Percentiles rank a stretch among this genome's conserved stretches.
Evolutionary conservation across 2,797 vertebrate genomes (phyloP).

Genomic region (Scarus forsteni): DNA sequence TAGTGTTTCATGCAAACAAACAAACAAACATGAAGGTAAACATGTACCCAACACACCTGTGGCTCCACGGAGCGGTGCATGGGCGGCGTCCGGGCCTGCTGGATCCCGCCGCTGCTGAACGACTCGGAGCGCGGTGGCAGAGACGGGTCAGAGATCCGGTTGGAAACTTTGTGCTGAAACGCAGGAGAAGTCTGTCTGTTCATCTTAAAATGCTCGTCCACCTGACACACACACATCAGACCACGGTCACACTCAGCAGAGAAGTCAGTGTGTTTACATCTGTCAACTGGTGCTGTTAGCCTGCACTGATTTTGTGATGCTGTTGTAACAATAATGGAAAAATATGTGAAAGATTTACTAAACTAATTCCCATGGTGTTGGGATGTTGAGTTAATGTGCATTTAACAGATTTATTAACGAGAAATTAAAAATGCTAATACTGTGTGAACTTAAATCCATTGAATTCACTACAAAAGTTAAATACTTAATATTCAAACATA

Average conservation of each 20-base stretch:
- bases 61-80: constrained; percentile 94
- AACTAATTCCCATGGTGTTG: no score
- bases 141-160: constrained; percentile 96
- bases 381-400: no score
- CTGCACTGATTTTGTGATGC: no score
- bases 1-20: not conserved
- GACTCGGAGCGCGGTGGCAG: constrained; percentile 97
- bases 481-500: no score
- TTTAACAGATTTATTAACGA: no score
- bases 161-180: constrained; percentile 97
- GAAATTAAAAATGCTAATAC: no score
- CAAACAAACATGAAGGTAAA: not conserved
- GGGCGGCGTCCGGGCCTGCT: constrained; percentile 94
- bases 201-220: constrained; percentile 90
- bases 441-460: no score
- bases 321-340: no score
- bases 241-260: constrained; percentile 30
- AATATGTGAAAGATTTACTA: no score
- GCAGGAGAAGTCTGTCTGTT: constrained; percentile 93
- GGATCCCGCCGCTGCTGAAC: constrained; percentile 95
- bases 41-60: constrained; percentile 83
- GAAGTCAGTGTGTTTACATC: not conserved
- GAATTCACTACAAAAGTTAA: no score
- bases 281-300: no score
- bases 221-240: constrained; percentile 77